Conservation (phyloP, 2,888 invertebrate genomes). For the Mesoligia furuncula region DNA sequence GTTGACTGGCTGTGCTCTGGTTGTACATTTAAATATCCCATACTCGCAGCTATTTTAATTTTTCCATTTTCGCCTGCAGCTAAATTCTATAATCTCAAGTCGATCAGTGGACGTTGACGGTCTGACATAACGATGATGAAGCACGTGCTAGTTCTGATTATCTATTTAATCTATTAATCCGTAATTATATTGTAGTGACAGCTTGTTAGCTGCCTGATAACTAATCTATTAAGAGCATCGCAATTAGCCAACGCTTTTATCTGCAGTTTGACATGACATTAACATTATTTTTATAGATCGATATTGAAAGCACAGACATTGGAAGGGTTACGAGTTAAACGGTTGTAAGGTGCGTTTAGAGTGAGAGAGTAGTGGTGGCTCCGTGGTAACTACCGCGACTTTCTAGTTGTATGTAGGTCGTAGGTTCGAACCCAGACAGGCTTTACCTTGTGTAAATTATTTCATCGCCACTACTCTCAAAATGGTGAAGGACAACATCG, state of each 20-base stretch:
- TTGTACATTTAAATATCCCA: background rate
- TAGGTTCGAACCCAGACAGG: no score
- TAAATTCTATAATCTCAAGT: slow-evolving; percentile 10
- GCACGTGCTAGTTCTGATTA: slow-evolving; percentile 41
- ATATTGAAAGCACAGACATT: slow-evolving; percentile 15
- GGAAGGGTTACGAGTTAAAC: background rate
- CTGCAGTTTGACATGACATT: slow-evolving; percentile 20
- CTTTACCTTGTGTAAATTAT: no score
- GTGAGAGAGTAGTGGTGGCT: no score
- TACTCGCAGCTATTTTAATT: background rate
- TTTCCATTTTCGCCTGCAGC: background rate
- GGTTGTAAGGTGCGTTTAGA: background rate
- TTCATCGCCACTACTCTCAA: no score
- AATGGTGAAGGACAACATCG: no score
- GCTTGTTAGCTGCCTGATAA: slow-evolving; percentile 43
- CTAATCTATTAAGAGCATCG: slow-evolving; percentile 46
- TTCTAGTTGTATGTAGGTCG: no score
- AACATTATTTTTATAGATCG: slow-evolving; percentile 22
- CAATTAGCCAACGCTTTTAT: slow-evolving; percentile 45
- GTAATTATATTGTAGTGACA: slow-evolving; percentile 52
- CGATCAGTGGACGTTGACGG: slow-evolving; percentile 17
- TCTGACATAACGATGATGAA: slow-evolving; percentile 44
- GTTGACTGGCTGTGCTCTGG: no score
- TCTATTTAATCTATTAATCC: slow-evolving; percentile 47
- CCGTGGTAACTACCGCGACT: no score